Base-by-base conservation (phyloP, 1,140 invertebrate genomes). In the Trypoxylus dichotomus region DNA sequence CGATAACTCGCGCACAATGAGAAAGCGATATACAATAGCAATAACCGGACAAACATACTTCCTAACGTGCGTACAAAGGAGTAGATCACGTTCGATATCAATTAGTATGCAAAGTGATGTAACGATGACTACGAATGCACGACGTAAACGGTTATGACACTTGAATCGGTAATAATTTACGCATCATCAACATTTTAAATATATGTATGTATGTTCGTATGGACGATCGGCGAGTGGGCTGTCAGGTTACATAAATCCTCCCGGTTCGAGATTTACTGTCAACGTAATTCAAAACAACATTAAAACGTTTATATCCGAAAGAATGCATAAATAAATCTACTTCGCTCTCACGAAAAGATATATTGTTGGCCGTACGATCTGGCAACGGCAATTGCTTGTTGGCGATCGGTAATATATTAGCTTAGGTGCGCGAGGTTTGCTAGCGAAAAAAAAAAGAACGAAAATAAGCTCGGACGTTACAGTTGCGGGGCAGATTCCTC, bases 31-130 rank as follows among this genome's bases (percentile, higher is more conserved):
- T 8, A 37, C 32, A 37, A 37, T 37, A 37, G 47, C 6, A 54
- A 54, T 54, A 5, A 54, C 6, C 47, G 47, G 32, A 54, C 10
- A 54, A 68, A 68, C 27, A 27, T 10, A 68, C 7, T 27, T 10
- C 15, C 60, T 68, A 68, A 68, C 60, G 60, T 29, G 21, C 24
- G 21, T 68, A 68, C 24, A 68, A 68, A 27, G 60, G 24, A 68
- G 60, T 27, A 68, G 60, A 68, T 68, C 60, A 68, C 60, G 60
- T 68, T 24, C 60, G 24, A 27, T 15, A 24, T 8, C 60, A 68
- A 68, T 68, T 68, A 68, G 60, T 68, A 68, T 68, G 60, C 60
- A 68, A 68, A 68, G 27, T 68, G 60, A 68, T 19, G 60, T 27
- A 68, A 68, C 60, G 24, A 54, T n/a, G 47, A 54, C 15, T 54